Evolutionary conservation across 1,140 invertebrate species (phyloP).

Genomic region (Lasioglossum baleicum): DNA sequence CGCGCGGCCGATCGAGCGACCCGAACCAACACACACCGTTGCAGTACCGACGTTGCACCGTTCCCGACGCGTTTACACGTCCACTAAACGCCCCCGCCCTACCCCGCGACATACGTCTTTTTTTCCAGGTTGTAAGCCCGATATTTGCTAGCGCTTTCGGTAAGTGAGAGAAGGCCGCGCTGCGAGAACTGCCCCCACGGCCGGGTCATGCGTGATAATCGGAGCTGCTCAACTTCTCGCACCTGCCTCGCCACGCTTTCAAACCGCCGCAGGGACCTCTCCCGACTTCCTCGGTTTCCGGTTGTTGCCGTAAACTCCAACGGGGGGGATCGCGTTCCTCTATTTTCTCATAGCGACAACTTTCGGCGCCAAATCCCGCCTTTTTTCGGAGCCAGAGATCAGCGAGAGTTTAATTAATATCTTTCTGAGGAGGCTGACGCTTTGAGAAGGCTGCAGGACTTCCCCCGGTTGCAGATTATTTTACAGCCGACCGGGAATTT

Average conservation of each 20-base stretch:
- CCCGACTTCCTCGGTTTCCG: slow-evolving; percentile 21
- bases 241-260: slow-evolving; percentile 35
- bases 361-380: too few species aligned
- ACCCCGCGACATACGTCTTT: slow-evolving; percentile 42
- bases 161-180: slow-evolving; percentile 46
- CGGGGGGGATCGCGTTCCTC: too few species aligned
- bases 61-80: slow-evolving; percentile 66
- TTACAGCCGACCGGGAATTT: too few species aligned
- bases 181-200: not conserved
- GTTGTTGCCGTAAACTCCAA: slow-evolving; percentile 23
- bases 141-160: slow-evolving; percentile 52
- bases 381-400: too few species aligned
- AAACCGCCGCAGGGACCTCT: slow-evolving; percentile 30
- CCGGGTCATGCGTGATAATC: slow-evolving; percentile 49
- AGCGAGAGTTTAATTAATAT: too few species aligned
- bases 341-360: too few species aligned
- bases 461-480: too few species aligned
- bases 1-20: slow-evolving; percentile 74
- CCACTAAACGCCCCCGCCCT: not conserved
- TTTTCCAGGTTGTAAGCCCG: slow-evolving; percentile 31
- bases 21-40: slow-evolving; percentile 71
- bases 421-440: too few species aligned
- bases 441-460: too few species aligned
- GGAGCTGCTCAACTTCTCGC: slow-evolving; percentile 54
- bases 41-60: slow-evolving; percentile 75